Evolutionary conservation across 37 sponge, comb jelly and placozoan genomes (phyloP), one percentile per base, ranked within the genome.

Genomic region (Chondrilla cf. caribensis): DNA sequence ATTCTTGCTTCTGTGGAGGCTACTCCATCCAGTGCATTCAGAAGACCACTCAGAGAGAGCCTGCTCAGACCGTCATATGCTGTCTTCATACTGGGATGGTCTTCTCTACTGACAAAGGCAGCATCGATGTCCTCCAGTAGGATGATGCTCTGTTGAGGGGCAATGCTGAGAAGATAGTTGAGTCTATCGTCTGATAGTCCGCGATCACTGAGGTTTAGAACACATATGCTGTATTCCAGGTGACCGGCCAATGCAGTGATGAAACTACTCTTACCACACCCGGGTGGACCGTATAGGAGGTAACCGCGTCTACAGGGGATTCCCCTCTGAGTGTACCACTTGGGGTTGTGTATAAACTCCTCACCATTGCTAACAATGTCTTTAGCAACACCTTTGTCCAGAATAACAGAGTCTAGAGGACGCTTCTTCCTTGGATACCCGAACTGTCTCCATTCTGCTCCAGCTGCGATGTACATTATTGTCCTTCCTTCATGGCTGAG

Each of bases 191-290:
- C 93, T 21, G 96, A 85, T 39, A 93, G 82, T 3, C 86, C 88
- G 21, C 90, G 40, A 25, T 93, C 91, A 85, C 92, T 91, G 65
- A 96, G 84, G 80, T 88, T 93, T 41, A 96, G 70, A 17, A 96
- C 82, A 90, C 93, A 96, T 9, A 96, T 96, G 54, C 90, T 91
- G 68, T 93, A 93, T 29, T 90, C 97, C 67, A 93, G 85, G 21
- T 90, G 91, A 19, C 94, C 97, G 43, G 96, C 87, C 38, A 90
- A 77, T 28, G 89, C 84, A 32, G 86, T 93, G 54, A 96, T 93
- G 81, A 96, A 96, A 39, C 97, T 96, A 81, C 90, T 96, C 79
- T 96, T 96, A 1, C 97, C 97, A 79, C 94, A 93, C 0, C 97
- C 97, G 26, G 97, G 97, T 17, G 94, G 94, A 2, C 97, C 97